These are phyloP conservation scores for Ophthalmolycus amberensis DNA, from an alignment of 2,113 vertebrate genomes.

Conservation along the genomic window DNA sequence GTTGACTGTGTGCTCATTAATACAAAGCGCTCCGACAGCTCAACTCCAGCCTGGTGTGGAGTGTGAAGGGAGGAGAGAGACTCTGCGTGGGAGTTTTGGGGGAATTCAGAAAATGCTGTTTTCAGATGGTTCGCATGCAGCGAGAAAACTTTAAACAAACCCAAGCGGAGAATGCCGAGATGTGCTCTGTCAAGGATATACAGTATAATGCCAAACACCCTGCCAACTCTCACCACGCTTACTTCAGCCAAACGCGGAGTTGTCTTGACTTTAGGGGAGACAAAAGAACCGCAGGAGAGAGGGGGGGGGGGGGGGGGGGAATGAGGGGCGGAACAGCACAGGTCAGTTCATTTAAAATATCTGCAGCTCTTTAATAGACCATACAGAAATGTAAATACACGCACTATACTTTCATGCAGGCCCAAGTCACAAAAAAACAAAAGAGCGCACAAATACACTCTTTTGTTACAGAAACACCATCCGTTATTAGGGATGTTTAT, in stretches of 20 bases:
- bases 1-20: constrained; percentile 62
- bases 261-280: constrained; percentile 76
- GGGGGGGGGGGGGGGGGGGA: constrained; percentile 10
- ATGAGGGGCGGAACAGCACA: constrained; percentile 68
- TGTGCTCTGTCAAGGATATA: constrained; percentile 28
- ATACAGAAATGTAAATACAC: constrained; percentile 23
- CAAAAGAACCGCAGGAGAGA: constrained; percentile 80
- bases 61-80: constrained; percentile 33
- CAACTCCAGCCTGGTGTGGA: constrained; percentile 43
- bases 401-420: background rate
- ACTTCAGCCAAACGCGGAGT: constrained; percentile 69
- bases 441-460: too few relatives aligned
- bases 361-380: constrained; percentile 37
- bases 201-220: background rate
- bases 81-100: constrained; percentile 82
- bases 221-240: constrained; percentile 36
- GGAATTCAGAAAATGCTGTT: constrained; percentile 85
- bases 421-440: background rate
- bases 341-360: constrained; percentile 47
- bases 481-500: background rate
- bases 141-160: constrained; percentile 23
- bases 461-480: background rate
- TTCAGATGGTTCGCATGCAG: constrained; percentile 53
- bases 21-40: constrained; percentile 61
- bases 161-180: constrained; percentile 2